phyloP scores from a whole-genome alignment of 2,113 vertebrate genomes.

The Cochlearius cochlearius region DNA sequence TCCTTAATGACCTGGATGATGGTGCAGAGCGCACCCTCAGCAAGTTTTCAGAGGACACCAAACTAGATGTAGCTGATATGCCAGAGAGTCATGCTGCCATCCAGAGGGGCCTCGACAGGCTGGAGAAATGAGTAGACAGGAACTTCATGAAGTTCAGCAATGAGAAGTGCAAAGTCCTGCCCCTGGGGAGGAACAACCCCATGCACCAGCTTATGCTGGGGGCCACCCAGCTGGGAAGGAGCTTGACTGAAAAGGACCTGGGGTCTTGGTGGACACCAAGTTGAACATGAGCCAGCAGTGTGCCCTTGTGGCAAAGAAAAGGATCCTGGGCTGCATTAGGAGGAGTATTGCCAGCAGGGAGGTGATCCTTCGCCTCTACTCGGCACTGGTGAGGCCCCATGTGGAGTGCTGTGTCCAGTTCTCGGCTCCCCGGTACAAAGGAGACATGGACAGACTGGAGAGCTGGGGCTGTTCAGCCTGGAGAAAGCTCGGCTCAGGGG shows the following conservation, averaged over 20 bases:
- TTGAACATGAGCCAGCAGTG: neutral
- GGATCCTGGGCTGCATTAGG: neutral
- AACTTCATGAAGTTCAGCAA: neutral
- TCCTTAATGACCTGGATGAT: neutral
- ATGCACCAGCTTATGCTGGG: neutral
- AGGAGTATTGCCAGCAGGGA: neutral
- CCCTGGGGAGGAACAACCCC: neutral
- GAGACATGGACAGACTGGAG: neutral
- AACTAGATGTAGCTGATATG: neutral
- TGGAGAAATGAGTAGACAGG: neutral
- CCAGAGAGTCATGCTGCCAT: neutral
- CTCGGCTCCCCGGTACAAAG: neutral
- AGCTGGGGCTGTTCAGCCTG: neutral
- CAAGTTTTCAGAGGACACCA: neutral
- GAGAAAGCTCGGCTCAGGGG: neutral
- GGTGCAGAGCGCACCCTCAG: neutral
- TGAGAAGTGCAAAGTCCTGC: neutral
- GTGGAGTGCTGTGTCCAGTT: neutral
- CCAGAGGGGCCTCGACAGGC: neutral
- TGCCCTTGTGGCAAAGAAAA: neutral
- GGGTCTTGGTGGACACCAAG: neutral
- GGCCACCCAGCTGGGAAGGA: neutral
- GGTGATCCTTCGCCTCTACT: neutral
- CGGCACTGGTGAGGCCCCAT: neutral
- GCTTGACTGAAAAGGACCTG: neutral